Base-by-base conservation (phyloP, 2,797 vertebrate genomes). In the Enteromius afrohamiltoni region DNA sequence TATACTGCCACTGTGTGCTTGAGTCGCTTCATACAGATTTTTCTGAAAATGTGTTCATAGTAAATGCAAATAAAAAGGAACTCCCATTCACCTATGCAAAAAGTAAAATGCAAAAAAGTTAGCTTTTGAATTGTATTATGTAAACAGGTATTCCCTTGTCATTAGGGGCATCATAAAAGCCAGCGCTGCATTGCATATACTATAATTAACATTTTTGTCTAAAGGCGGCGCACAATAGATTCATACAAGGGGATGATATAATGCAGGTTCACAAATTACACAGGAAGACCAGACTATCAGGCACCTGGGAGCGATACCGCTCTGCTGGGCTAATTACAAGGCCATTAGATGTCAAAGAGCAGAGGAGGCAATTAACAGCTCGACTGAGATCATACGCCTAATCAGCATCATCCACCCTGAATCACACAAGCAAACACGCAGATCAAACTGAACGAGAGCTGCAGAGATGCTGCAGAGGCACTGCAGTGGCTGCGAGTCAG, bases 391-490 rank as follows among this genome's bases (percentile, higher is more conserved):
- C 47, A 70, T 68, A 70, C 31, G 45, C 26, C 6, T 69, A 79
- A 87, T 84, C 77, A 65, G 65, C 45, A 51, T 29, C 75, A 73
- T 53, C 10, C 55, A 55, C 14, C 49, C 47, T 60, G 17, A 68
- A 47, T 60, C n/a, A 29, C 31, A 76, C 49, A 53, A 23, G 40
- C 71, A 73, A 53, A 83, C 65, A 86, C 21, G 40, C 62, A 60
- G 47, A 74, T 68, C 68, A 7, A 67, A 58, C 76, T 70, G 5
- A 49, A 19, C 8, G 19, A 51, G 74, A 77, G 69, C 49, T 67
- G 83, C 79, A 83, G 77, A 47, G 65, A 68, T 79, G 71, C 85
- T 85, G 87, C 87, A 87, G 81, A 82, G 64, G 6, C 75, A 83
- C 83, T 87, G 87, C 83, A 85, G 85, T 78, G 81, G 65, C 69